A percentile compares a stretch with the other conserved stretches of the same genome.
phyloP scores from a whole-genome alignment of 2,797 vertebrate species.

The Coracias cyanogaster region DNA sequence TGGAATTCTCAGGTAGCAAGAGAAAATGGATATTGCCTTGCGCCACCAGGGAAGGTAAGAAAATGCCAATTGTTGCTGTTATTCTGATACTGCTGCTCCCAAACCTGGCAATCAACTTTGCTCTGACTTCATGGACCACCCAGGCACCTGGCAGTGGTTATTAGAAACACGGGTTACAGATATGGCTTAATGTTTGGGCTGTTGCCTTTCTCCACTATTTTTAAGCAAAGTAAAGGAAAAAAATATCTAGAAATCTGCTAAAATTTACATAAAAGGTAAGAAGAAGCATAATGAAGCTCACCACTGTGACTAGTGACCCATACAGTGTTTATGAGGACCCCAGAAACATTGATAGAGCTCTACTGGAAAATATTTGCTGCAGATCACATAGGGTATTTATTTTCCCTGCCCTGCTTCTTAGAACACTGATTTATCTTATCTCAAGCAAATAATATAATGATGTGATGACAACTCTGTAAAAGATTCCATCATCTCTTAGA shows the following conservation, averaged over 20 bases:
- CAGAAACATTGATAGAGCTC: neutral
- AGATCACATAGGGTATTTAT: neutral
- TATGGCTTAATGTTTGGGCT: neutral
- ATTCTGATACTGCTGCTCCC: neutral
- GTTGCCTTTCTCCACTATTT: neutral
- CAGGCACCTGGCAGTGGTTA: neutral
- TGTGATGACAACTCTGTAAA: neutral
- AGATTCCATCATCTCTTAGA: neutral
- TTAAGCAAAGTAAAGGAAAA: neutral
- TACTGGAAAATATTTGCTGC: neutral
- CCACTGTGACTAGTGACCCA: neutral
- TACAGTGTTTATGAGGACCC: neutral
- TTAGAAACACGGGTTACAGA: neutral
- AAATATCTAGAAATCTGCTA: neutral
- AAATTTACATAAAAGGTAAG: neutral
- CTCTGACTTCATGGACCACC: neutral
- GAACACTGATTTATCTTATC: neutral
- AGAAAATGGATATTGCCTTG: neutral
- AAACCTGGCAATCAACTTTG: neutral
- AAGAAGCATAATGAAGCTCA: neutral
- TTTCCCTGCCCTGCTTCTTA: neutral
- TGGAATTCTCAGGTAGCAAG: neutral
- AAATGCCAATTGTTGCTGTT: neutral
- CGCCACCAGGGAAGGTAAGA: neutral
- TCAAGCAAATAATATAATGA: neutral